These are phyloP conservation scores for Antigone vipio DNA, from an alignment of 2,113 vertebrate genomes.

Conservation along the genomic window DNA sequence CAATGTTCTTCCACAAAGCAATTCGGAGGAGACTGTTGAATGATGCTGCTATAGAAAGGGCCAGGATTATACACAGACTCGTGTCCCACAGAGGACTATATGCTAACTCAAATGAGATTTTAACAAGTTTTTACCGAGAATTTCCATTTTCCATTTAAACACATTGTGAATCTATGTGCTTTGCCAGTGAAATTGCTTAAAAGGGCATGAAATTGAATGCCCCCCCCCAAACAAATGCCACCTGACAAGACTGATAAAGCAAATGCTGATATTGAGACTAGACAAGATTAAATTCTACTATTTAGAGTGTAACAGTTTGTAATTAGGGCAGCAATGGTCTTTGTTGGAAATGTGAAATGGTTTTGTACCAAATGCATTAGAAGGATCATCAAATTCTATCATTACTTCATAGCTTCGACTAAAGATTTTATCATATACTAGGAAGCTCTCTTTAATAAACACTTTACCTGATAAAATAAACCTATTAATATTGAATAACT, in stretches of 20 bases:
- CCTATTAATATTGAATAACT: slow-evolving; percentile 24
- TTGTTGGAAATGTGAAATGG: slow-evolving; percentile 53
- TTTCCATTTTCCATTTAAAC: slow-evolving; percentile 67
- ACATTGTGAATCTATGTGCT: neutral
- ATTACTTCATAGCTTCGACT: slow-evolving; percentile 23
- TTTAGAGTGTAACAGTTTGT: slow-evolving; percentile 28
- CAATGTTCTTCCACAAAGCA: neutral
- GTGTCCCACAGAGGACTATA: neutral
- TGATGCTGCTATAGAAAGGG: neutral
- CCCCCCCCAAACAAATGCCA: slow-evolving; percentile 40
- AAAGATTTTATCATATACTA: slow-evolving; percentile 38
- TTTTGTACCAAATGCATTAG: slow-evolving; percentile 29
- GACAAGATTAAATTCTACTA: slow-evolving; percentile 58
- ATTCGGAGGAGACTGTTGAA: neutral
- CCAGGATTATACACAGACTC: neutral
- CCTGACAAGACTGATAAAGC: slow-evolving; percentile 63
- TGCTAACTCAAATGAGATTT: slow-evolving; percentile 33
- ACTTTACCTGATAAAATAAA: slow-evolving; percentile 17
- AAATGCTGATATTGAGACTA: slow-evolving; percentile 48
- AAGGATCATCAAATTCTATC: slow-evolving; percentile 38
- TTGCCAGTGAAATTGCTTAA: slow-evolving; percentile 56
- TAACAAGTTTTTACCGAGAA: slow-evolving; percentile 42
- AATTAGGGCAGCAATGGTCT: slow-evolving; percentile 45
- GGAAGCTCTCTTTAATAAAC: slow-evolving; percentile 27
- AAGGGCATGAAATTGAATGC: slow-evolving; percentile 65